Evolutionary conservation across 2,888 invertebrate genomes (phyloP), one percentile per base, ranked within the genome.

Genomic region (Physocephala rufipes): DNA sequence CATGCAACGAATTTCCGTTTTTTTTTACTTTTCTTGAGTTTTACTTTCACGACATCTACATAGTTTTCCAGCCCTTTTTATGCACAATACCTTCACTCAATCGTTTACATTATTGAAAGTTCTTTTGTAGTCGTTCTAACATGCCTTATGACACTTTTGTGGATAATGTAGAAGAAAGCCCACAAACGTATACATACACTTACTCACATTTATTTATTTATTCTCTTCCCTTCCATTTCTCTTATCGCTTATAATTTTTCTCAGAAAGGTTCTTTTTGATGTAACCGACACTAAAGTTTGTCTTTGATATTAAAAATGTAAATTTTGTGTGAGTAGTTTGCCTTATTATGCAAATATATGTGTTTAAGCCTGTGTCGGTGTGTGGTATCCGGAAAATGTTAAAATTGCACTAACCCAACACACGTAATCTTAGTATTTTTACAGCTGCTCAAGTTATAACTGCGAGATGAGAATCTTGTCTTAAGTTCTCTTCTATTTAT

Each of bases 251-350:
- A 7, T 36, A 36, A 36, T 19, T 63, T 63, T 19, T 3, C n/a
- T n/a, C 13, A 45, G 2, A 26, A 45, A 7, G 16, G 47, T 16
- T 47, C 3, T 51, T 16, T 16, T 26, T 28, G 21, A 47, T 36
- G 64, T 9, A 28, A 53, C 19, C 49, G 28, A 65, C 12, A n/a
- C 43, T 62, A 21, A 62, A 62, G 43, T 43, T 62, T 43, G 43
- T 36, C 19, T 19, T 62, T 19, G 19, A 62, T 62, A 36, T 43
- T 62, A 62, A 62, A 62, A 62, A 62, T 62, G 19, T 36, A 62
- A 62, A 62, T 43, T n/a, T n/a, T 62, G 36, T 43, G 62, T 62
- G 36, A 4, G 9, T 36, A 36, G 36, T 36, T 36, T 36, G 62
- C 62, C 36, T 62, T 30, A 43, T 16, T 36, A 43, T 36, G 53